Evolutionary conservation across 92 coral and sea anemone species (phyloP).

Genomic region (Paragorgia papillata): DNA sequence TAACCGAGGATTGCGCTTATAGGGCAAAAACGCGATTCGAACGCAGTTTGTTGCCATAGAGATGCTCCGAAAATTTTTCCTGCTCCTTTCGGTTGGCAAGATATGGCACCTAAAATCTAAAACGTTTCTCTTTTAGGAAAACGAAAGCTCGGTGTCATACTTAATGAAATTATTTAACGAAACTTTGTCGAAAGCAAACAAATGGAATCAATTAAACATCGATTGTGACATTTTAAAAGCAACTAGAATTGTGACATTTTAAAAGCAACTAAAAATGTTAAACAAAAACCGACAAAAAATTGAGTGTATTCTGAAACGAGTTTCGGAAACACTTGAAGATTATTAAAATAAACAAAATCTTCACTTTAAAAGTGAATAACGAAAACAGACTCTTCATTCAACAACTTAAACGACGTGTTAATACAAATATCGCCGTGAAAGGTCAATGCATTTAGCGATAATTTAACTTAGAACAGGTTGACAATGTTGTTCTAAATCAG

Average conservation of each 20-base stretch:
- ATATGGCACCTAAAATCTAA: neutral
- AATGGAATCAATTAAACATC: conserved; percentile 19
- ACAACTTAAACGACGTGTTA: neutral
- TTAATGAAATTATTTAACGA: neutral
- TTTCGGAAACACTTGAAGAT: neutral
- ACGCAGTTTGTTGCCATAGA: conserved; percentile 22
- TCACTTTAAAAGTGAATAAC: neutral
- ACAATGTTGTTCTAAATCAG: neutral
- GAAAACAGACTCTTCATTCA: neutral
- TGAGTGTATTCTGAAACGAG: neutral
- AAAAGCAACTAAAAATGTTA: no score
- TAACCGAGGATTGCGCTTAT: conserved; percentile 1
- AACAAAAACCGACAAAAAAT: neutral
- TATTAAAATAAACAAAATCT: neutral
- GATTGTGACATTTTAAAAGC: neutral
- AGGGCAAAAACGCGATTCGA: neutral
- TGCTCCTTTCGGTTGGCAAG: neutral
- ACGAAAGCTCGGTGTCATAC: neutral
- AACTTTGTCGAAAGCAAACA: conserved; percentile 10
- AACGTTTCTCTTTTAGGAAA: no score
- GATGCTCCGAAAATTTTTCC: neutral
- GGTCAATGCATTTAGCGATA: no score
- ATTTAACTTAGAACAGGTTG: neutral
- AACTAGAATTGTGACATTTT: no score
- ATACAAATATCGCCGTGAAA: neutral